Conservation (phyloP, 2,888 invertebrate genomes). For the Xanthia icteritia region DNA sequence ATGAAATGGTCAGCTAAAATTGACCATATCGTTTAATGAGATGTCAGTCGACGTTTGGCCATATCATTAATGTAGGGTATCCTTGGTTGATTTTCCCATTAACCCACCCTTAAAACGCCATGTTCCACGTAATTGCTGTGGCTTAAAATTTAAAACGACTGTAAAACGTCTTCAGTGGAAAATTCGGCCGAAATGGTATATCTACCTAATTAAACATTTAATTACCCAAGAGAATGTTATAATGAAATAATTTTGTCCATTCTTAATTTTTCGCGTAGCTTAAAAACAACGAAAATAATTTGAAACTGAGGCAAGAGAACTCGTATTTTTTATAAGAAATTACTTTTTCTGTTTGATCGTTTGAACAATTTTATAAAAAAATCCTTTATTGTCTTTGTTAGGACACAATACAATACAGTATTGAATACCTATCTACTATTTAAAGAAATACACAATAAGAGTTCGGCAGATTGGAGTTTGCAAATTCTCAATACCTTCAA, state of each 20-base stretch:
- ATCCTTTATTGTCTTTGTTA: background rate
- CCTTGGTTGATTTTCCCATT: too few species aligned
- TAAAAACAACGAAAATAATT: background rate
- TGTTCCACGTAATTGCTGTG: constrained; percentile 39
- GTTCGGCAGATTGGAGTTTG: background rate
- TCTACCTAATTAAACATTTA: constrained; percentile 40
- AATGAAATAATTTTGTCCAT: background rate
- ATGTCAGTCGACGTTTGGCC: too few species aligned
- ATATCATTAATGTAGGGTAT: too few species aligned
- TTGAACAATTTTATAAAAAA: background rate
- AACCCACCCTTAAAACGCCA: constrained; percentile 27
- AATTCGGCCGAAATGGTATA: constrained; percentile 16
- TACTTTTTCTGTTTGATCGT: too few species aligned
- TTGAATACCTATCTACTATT: background rate
- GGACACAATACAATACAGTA: background rate
- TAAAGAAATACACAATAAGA: background rate
- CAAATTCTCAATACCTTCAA: constrained; percentile 3
- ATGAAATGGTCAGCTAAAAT: too few species aligned
- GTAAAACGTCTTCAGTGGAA: constrained; percentile 29
- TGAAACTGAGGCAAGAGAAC: too few species aligned
- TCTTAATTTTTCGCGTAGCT: background rate
- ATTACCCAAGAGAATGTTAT: constrained; percentile 14
- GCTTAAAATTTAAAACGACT: constrained; percentile 38
- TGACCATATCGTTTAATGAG: too few species aligned
- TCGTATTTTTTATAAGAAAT: too few species aligned